A percentile compares a stretch with the other conserved stretches of the same genome.
Conservation (phyloP, 2,888 invertebrate species). For the Phortica okadai region DNA sequence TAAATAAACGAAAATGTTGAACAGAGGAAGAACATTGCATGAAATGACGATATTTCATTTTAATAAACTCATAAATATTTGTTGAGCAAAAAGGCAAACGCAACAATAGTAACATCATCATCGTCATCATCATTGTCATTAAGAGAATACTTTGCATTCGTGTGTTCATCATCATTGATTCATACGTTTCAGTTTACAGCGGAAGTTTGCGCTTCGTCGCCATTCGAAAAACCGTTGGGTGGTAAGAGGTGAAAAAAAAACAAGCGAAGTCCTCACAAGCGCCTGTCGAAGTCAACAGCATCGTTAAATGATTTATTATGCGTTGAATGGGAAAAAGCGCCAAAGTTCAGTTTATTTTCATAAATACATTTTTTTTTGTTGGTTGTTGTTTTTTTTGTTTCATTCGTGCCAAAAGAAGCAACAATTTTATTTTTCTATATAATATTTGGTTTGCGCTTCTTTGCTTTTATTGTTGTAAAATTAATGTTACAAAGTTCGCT, state of each 20-base stretch:
- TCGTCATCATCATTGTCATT: conserved; percentile 1
- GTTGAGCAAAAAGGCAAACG: conserved; percentile 33
- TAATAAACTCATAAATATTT: conserved; percentile 54
- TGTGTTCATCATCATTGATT: conserved; percentile 15
- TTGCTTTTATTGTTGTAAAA: conserved; percentile 30
- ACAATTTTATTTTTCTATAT: conserved; percentile 23
- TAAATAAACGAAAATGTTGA: not conserved
- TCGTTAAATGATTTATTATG: conserved; percentile 23
- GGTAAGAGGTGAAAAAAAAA: not conserved
- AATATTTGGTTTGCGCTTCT: not conserved
- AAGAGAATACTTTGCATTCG: not conserved
- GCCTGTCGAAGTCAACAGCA: not conserved
- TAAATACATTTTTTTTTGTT: not conserved
- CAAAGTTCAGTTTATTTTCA: conserved; percentile 20
- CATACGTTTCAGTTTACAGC: conserved; percentile 20
- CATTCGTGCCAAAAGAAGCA: not conserved
- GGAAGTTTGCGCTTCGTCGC: conserved; percentile 24
- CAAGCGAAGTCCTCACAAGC: not conserved
- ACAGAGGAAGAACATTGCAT: not conserved
- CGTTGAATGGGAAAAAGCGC: conserved; percentile 21
- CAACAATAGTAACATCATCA: conserved; percentile 42
- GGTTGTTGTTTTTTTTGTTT: not conserved
- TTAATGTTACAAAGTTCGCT: conserved; percentile 49
- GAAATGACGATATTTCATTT: conserved; percentile 47
- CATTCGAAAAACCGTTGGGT: conserved; percentile 21